Conservation (phyloP, 2,888 invertebrate genomes). For the Pristionchus entomophagus region DNA sequence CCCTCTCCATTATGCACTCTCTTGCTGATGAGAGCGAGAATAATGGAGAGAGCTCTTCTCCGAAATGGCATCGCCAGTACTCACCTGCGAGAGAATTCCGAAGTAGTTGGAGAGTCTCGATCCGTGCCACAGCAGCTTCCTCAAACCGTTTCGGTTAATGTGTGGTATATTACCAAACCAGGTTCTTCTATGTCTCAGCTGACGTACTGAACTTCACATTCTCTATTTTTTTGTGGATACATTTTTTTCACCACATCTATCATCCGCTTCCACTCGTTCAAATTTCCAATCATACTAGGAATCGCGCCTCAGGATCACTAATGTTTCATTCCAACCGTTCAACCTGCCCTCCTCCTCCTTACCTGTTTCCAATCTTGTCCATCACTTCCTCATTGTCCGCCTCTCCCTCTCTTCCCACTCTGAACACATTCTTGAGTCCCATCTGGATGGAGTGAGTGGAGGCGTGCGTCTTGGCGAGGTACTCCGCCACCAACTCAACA, state of each 20-base stretch:
- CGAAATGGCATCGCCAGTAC: too few species aligned
- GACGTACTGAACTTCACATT: too few species aligned
- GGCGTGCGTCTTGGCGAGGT: conserved; percentile 93
- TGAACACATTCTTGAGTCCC: conserved; percentile 77
- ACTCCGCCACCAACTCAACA: conserved; percentile 83
- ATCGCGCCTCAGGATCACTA: too few species aligned
- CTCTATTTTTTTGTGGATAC: too few species aligned
- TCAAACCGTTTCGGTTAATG: conserved; percentile 55
- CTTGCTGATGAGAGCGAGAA: too few species aligned
- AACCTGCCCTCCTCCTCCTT: background rate
- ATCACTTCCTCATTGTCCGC: conserved; percentile 67
- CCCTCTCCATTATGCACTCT: too few species aligned
- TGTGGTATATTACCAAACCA: too few species aligned
- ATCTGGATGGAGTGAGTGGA: conserved; percentile 88
- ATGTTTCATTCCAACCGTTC: background rate
- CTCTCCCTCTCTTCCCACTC: conserved; percentile 76
- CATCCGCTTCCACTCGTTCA: background rate
- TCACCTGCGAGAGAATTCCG: conserved; percentile 77
- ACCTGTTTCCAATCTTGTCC: conserved; percentile 77
- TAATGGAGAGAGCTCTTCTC: too few species aligned
- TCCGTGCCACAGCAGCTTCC: conserved; percentile 79
- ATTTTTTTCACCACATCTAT: too few species aligned
- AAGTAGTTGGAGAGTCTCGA: conserved; percentile 79
- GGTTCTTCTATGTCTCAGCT: too few species aligned
- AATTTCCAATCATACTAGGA: background rate